Conservation (phyloP, 1,140 invertebrate genomes). For the Reticulitermes speratus region DNA sequence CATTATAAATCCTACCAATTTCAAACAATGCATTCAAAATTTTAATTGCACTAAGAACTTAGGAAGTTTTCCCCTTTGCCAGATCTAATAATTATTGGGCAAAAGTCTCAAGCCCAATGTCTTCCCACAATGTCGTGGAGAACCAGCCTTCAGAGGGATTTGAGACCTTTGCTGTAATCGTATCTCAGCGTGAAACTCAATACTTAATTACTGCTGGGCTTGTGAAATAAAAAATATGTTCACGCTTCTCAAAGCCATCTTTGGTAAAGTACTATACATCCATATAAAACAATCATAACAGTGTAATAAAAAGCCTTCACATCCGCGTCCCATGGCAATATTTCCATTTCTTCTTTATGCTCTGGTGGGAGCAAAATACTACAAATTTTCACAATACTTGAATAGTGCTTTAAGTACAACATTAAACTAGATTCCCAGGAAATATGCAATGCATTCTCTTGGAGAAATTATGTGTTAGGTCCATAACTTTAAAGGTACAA, state of each 20-base stretch:
- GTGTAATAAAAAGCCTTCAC: not conserved
- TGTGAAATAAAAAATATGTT: slow-evolving; percentile 4
- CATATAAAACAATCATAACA: slow-evolving; percentile 18
- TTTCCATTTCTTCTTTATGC: not conserved
- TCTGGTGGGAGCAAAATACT: not conserved
- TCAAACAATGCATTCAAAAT: not conserved
- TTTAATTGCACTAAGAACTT: slow-evolving; percentile 19
- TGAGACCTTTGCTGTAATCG: not conserved
- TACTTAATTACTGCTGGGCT: not conserved
- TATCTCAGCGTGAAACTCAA: not conserved
- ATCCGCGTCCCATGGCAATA: not conserved
- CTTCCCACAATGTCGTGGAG: not conserved
- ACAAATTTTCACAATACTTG: not conserved
- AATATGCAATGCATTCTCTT: not conserved
- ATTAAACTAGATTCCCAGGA: not conserved
- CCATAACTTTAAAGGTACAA: not conserved
- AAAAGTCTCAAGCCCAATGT: slow-evolving; percentile 1
- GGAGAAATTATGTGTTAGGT: not conserved
- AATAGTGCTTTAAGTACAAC: slow-evolving; percentile 2
- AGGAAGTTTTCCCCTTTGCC: not conserved
- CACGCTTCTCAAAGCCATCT: slow-evolving; percentile 18
- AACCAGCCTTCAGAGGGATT: slow-evolving; percentile 21
- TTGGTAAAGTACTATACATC: slow-evolving; percentile 31
- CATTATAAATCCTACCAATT: slow-evolving; percentile 1
- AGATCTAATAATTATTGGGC: not conserved